Evolutionary conservation across 1,140 invertebrate species (phyloP).

Genomic region (Drosophila setifemur): DNA sequence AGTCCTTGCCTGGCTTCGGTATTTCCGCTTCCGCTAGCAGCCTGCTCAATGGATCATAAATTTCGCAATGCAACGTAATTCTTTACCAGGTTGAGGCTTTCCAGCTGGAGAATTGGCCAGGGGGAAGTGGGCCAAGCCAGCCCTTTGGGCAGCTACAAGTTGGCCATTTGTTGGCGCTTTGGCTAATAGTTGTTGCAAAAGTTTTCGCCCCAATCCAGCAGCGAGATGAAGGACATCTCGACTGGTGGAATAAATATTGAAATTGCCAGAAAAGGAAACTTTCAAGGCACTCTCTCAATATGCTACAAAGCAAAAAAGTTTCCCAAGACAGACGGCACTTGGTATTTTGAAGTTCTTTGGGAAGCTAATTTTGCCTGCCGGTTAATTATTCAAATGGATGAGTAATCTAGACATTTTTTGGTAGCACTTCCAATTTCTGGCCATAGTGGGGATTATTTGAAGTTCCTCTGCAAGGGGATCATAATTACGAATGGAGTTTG

Average conservation of each 20-base stretch:
- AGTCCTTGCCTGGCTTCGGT: conserved; percentile 17
- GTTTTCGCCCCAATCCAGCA: conserved; percentile 20
- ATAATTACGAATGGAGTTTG: conserved; percentile 2
- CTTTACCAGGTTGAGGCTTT: conserved; percentile 42
- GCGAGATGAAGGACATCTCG: conserved; percentile 47
- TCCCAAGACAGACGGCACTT: conserved; percentile 20
- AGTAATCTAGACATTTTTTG: conserved; percentile 18
- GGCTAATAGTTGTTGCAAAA: conserved; percentile 73
- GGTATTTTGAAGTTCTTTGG: conserved; percentile 18
- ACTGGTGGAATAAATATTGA: conserved; percentile 50
- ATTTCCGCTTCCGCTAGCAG: conserved; percentile 26
- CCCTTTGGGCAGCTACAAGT: conserved; percentile 53
- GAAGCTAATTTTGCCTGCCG: conserved; percentile 23
- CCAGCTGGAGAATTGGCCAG: too few species aligned
- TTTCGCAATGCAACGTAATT: conserved; percentile 68
- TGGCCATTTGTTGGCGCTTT: conserved; percentile 58
- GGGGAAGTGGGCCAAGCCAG: neutral
- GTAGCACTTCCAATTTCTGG: neutral
- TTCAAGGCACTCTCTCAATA: conserved; percentile 44
- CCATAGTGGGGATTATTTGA: neutral
- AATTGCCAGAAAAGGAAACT: conserved; percentile 52
- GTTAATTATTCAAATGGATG: conserved; percentile 45
- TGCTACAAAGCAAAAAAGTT: conserved; percentile 46
- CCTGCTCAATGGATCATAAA: conserved; percentile 74
- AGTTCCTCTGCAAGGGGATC: neutral